A percentile compares a stretch with the other conserved stretches of the same genome.
phyloP scores from a whole-genome alignment of 2,888 invertebrate genomes.

The Geophilus truncorum region DNA sequence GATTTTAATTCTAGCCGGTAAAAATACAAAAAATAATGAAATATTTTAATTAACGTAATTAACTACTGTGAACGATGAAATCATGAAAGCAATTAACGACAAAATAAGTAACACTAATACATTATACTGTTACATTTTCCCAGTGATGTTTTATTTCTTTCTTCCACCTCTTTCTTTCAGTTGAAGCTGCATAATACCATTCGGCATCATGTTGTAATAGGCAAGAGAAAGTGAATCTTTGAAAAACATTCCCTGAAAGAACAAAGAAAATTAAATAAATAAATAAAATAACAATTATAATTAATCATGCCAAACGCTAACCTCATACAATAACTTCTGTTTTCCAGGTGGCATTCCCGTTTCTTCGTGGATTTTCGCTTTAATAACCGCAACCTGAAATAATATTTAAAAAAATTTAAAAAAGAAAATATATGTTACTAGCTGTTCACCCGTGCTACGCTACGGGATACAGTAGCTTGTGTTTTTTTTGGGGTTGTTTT shows the following conservation, averaged over 20 bases:
- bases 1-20: no score
- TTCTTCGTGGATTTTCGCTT: conserved; percentile 76
- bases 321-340: conserved; percentile 93
- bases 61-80: no score
- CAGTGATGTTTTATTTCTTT: conserved; percentile 69
- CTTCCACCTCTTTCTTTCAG: conserved; percentile 96
- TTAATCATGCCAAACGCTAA: conserved; percentile 41
- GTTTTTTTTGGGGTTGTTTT: no score
- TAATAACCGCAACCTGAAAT: conserved; percentile 64
- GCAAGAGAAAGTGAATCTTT: conserved; percentile 93
- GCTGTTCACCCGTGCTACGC: no score
- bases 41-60: no score
- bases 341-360: conserved; percentile 94
- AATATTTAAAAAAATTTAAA: not conserved
- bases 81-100: no score
- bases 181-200: conserved; percentile 77
- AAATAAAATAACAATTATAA: not conserved
- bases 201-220: conserved; percentile 88
- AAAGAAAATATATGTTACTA: not conserved
- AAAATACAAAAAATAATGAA: no score
- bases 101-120: no score
- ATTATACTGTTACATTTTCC: no score
- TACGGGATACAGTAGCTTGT: no score
- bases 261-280: conserved; percentile 38
- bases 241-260: conserved; percentile 86